Evolutionary conservation across 2,888 invertebrate genomes (phyloP).

Genomic region (Folsomia candida): DNA sequence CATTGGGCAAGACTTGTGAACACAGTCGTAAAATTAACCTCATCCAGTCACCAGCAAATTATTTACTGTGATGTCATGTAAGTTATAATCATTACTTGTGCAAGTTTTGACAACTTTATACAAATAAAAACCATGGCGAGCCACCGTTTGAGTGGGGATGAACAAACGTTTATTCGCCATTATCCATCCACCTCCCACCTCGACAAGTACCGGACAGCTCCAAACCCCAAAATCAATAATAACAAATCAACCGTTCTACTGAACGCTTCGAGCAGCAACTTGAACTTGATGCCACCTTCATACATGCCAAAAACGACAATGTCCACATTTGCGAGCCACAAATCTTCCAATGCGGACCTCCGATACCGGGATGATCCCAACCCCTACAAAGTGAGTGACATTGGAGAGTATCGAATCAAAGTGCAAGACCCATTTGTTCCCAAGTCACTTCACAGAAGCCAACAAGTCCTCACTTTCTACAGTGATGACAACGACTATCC

Average conservation of each 20-base stretch:
- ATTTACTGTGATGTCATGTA: too few species aligned
- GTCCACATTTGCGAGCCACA: conserved; percentile 46
- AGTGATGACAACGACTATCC: conserved; percentile 9
- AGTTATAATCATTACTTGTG: too few species aligned
- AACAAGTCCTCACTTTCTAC: conserved; percentile 34
- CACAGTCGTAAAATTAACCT: too few species aligned
- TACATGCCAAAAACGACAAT: conserved; percentile 44
- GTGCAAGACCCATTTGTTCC: conserved; percentile 48
- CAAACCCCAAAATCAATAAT: conserved; percentile 22
- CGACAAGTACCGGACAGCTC: conserved; percentile 32
- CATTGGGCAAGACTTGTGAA: too few species aligned
- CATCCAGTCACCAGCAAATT: too few species aligned
- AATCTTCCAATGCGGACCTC: conserved; percentile 24
- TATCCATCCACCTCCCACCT: conserved; percentile 49
- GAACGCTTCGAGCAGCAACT: conserved; percentile 33
- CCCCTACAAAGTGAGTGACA: conserved; percentile 50
- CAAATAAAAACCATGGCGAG: too few species aligned
- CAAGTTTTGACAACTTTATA: too few species aligned
- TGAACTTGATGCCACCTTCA: conserved; percentile 26
- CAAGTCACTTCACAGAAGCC: conserved; percentile 25
- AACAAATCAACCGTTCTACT: conserved; percentile 22
- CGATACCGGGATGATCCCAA: conserved; percentile 50
- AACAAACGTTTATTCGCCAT: conserved; percentile 38
- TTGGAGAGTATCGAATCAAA: conserved; percentile 49
- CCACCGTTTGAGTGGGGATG: conserved; percentile 32